Evolutionary conservation across 2,888 invertebrate species (phyloP).

Genomic region (Volucella bombylans): DNA sequence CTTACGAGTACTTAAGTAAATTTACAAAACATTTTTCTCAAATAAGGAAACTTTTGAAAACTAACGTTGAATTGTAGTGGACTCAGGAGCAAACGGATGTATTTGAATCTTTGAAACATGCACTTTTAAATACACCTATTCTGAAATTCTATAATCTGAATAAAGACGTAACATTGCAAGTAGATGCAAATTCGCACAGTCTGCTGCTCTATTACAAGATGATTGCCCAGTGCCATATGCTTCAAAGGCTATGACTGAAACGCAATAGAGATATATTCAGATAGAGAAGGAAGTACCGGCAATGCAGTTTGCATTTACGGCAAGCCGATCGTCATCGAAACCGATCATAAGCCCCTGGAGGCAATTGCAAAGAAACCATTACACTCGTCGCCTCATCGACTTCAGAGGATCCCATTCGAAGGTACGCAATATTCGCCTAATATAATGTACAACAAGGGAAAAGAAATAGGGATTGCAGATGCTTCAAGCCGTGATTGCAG

Average conservation of each 20-base stretch:
- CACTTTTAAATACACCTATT: slow-evolving; percentile 63
- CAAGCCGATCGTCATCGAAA: no score
- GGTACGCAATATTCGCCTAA: slow-evolving; percentile 74
- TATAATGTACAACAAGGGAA: slow-evolving; percentile 74
- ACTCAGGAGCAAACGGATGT: no score
- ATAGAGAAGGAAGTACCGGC: slow-evolving; percentile 66
- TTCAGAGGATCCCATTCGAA: slow-evolving; percentile 76
- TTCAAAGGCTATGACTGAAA: slow-evolving; percentile 75
- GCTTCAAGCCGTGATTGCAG: slow-evolving; percentile 68
- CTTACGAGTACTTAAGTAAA: no score
- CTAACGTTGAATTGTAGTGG: no score
- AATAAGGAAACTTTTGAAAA: no score
- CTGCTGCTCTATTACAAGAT: slow-evolving; percentile 77
- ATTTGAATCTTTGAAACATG: slow-evolving; percentile 49
- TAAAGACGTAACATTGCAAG: no score
- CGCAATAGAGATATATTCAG: slow-evolving; percentile 72
- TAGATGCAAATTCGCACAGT: slow-evolving; percentile 67
- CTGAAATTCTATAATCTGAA: no score
- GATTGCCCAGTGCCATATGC: slow-evolving; percentile 79
- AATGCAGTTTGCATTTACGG: no score
- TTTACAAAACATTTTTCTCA: no score
- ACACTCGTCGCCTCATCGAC: slow-evolving; percentile 61
- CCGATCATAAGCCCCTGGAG: no score
- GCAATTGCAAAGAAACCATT: slow-evolving; percentile 76
- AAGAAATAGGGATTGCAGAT: slow-evolving; percentile 74